phyloP scores from a whole-genome alignment of 1,140 invertebrate species.

The Meteorus sp. region DNA sequence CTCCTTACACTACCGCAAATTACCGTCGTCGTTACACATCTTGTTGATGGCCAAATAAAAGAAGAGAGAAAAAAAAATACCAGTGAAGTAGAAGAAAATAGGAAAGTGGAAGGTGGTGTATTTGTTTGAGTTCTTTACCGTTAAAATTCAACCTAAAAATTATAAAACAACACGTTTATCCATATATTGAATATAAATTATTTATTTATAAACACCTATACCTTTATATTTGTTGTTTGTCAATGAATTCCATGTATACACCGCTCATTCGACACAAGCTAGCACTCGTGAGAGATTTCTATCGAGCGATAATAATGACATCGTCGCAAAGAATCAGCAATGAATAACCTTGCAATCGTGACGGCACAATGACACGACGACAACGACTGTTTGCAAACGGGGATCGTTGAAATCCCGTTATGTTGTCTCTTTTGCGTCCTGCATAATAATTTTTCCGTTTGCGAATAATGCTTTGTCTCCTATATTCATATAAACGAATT shows the following conservation, averaged over 20 bases:
- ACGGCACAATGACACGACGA: slow-evolving; percentile 54
- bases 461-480: slow-evolving; percentile 1
- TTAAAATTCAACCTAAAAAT: too few relatives aligned
- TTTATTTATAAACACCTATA: too few relatives aligned
- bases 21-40: slow-evolving; percentile 5
- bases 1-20: slow-evolving; percentile 40
- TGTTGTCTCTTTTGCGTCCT: slow-evolving; percentile 45
- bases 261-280: slow-evolving; percentile 1
- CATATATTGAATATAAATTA: too few relatives aligned
- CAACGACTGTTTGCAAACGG: slow-evolving; percentile 49
- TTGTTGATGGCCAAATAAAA: background rate
- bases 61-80: background rate
- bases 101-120: background rate
- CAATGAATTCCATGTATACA: slow-evolving; percentile 16
- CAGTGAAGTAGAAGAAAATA: too few relatives aligned
- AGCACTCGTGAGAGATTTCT: slow-evolving; percentile 45
- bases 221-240: slow-evolving; percentile 2
- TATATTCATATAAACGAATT: too few relatives aligned
- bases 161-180: too few relatives aligned
- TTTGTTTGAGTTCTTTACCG: too few relatives aligned
- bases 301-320: slow-evolving; percentile 57
- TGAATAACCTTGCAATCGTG: slow-evolving; percentile 59
- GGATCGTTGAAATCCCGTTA: slow-evolving; percentile 53
- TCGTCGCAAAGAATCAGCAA: slow-evolving; percentile 55
- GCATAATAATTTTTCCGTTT: slow-evolving; percentile 19